Percentiles rank a stretch among this genome's conserved stretches.
Conservation (phyloP, 2,797 vertebrate species). For the Coendou prehensilis region DNA sequence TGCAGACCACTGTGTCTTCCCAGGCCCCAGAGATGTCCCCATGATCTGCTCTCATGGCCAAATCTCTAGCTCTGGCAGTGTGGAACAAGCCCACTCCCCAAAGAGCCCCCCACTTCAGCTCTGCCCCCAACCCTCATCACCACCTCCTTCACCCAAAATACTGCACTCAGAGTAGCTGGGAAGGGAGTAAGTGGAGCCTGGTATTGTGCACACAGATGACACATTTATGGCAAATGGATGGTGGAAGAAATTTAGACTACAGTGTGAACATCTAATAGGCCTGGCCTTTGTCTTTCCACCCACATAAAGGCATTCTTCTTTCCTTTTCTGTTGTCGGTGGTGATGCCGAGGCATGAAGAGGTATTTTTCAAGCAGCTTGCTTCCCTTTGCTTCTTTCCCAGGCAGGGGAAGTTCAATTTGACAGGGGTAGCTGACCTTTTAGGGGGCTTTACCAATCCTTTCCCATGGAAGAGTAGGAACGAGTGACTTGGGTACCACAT, state of each 20-base stretch:
- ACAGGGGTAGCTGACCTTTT: background rate
- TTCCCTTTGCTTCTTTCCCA: background rate
- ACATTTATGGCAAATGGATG: background rate
- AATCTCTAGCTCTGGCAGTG: background rate
- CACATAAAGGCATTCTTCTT: background rate
- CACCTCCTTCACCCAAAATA: background rate
- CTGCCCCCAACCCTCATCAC: fast-evolving
- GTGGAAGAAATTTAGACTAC: background rate
- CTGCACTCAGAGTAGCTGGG: background rate
- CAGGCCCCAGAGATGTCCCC: background rate
- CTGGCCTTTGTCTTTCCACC: background rate
- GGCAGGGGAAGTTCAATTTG: background rate
- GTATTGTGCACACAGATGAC: background rate
- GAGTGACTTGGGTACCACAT: background rate
- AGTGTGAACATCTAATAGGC: background rate
- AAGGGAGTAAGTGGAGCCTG: background rate
- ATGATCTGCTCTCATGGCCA: background rate
- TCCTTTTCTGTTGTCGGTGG: background rate
- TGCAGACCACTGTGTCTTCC: background rate
- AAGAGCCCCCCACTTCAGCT: background rate
- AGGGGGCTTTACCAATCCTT: background rate
- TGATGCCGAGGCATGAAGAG: background rate
- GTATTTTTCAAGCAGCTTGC: background rate
- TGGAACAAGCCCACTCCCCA: background rate
- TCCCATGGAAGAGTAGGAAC: background rate